Percentiles rank a stretch among this genome's conserved stretches.
Evolutionary conservation across 2,888 invertebrate species (phyloP).

Genomic region (Drosophila hamatofila): DNA sequence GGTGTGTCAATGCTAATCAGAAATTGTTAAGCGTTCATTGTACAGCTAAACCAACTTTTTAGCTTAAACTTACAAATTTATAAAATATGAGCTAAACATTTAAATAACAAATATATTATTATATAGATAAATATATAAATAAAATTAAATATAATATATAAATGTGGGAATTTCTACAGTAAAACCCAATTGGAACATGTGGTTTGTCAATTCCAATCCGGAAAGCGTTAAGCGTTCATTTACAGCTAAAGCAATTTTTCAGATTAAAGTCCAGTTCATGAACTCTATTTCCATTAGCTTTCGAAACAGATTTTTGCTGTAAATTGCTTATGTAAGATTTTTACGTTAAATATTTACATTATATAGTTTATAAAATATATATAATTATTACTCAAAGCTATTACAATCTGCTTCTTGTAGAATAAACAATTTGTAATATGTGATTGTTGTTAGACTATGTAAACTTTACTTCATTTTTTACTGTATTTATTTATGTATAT

Average conservation of each 20-base stretch:
- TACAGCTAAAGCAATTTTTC: neutral
- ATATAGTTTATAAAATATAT: neutral
- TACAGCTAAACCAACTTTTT: neutral
- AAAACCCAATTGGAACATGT: neutral
- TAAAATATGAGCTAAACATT: too few species aligned
- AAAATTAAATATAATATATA: neutral
- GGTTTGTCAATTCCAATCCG: neutral
- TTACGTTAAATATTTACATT: neutral
- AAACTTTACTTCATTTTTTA: too few species aligned
- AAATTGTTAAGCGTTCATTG: neutral
- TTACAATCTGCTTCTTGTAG: neutral
- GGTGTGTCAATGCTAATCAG: neutral
- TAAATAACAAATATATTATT: too few species aligned
- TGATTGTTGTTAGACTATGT: neutral
- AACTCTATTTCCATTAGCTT: neutral
- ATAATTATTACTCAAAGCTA: neutral
- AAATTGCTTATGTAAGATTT: neutral
- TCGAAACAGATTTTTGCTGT: neutral
- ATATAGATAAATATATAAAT: too few species aligned
- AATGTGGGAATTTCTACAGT: neutral
- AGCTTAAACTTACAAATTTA: too few species aligned
- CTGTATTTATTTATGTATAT: too few species aligned
- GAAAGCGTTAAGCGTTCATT: neutral
- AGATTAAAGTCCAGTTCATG: conserved; percentile 1
- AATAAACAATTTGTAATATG: neutral